phyloP scores from a whole-genome alignment of 2,113 vertebrate species.

The Rattus norvegicus region DNA sequence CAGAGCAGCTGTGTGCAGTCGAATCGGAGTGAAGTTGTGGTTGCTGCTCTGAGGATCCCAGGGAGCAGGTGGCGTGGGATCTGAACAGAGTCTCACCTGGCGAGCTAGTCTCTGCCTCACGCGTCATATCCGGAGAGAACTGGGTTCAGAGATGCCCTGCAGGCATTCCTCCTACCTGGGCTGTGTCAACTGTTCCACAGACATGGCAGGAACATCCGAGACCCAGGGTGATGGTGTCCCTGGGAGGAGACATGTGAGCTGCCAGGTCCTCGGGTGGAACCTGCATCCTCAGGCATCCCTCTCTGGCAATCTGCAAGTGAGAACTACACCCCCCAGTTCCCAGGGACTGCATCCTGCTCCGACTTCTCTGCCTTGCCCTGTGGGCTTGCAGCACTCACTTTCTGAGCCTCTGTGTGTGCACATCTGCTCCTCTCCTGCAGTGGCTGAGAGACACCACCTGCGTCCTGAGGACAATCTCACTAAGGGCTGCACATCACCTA shows the following conservation, averaged over 20 bases:
- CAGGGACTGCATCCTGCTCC: not conserved
- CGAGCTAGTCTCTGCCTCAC: fast-evolving
- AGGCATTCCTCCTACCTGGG: not conserved
- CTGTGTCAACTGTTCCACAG: not conserved
- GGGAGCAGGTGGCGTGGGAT: fast-evolving
- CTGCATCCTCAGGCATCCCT: not conserved
- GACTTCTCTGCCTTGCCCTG: not conserved
- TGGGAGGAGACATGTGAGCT: fast-evolving
- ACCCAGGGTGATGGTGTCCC: fast-evolving
- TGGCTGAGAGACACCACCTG: fast-evolving
- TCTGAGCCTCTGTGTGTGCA: not conserved
- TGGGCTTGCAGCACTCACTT: fast-evolving
- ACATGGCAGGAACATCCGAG: not conserved
- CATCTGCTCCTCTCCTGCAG: not conserved
- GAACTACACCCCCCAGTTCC: not conserved
- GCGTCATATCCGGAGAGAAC: not conserved
- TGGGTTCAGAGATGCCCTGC: not conserved
- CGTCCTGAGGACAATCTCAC: not conserved
- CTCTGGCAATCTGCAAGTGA: not conserved
- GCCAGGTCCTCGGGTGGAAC: fast-evolving
- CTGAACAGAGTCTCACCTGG: no score
- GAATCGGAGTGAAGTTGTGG: fast-evolving
- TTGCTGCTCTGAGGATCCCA: fast-evolving
- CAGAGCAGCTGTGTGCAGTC: not conserved
- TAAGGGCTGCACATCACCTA: fast-evolving